A percentile compares a stretch with the other conserved stretches of the same genome.
These are phyloP conservation scores for Fragum sueziense DNA, from an alignment of 2,888 invertebrate species.

Conservation along the genomic window DNA sequence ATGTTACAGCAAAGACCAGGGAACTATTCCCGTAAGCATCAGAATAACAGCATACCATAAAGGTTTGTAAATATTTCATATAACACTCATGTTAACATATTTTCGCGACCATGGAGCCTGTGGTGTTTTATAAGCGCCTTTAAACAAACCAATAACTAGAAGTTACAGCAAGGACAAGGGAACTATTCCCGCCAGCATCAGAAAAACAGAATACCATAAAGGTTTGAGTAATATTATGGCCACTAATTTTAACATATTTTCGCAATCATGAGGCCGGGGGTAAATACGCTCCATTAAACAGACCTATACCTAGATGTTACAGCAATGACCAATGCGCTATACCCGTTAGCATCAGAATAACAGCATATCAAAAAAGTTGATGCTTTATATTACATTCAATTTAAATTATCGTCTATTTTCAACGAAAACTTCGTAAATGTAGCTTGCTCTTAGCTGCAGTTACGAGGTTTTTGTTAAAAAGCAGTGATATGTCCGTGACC, in stretches of 20 bases:
- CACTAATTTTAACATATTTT: no score
- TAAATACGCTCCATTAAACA: slow-evolving; percentile 20
- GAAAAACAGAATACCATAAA: slow-evolving; percentile 54
- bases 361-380: slow-evolving; percentile 60
- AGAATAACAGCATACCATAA: slow-evolving; percentile 55
- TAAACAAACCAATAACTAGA: slow-evolving; percentile 22
- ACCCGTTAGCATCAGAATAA: slow-evolving; percentile 41
- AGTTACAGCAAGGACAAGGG: slow-evolving; percentile 40
- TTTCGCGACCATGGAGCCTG: no score
- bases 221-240: no score
- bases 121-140: slow-evolving; percentile 36
- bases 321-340: slow-evolving; percentile 28
- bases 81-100: no score
- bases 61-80: slow-evolving; percentile 48
- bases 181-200: slow-evolving; percentile 36
- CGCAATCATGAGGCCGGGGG: slow-evolving; percentile 55
- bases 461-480: no score
- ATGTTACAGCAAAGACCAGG: slow-evolving; percentile 43
- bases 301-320: slow-evolving; percentile 52
- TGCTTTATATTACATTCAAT: no score
- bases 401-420: no score
- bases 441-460: no score
- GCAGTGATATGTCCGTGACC: no score
- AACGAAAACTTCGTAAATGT: no score
- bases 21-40: slow-evolving; percentile 40